These are phyloP conservation scores for Diuraphis noxia DNA, from an alignment of 1,140 invertebrate species.

Conservation along the genomic window DNA sequence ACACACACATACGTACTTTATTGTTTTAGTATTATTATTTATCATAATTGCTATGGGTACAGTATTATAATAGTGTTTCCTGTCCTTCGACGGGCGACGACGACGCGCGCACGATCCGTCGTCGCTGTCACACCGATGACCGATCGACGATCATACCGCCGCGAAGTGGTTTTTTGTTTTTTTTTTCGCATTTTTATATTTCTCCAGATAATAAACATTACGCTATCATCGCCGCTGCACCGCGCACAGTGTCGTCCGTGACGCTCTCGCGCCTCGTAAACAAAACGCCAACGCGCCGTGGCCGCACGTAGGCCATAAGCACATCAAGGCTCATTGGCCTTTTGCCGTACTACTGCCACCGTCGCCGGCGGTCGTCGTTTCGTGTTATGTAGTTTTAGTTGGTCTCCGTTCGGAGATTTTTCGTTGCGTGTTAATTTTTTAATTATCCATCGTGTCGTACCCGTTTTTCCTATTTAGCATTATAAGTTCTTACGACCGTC, in stretches of 20 bases:
- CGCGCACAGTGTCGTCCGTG: neutral
- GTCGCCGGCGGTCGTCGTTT: neutral
- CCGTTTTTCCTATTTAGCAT: neutral
- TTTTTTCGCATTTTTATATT: neutral
- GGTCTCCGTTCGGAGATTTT: neutral
- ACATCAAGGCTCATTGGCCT: neutral
- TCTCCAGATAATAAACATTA: neutral
- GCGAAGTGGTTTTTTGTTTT: neutral
- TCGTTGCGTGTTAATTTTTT: neutral
- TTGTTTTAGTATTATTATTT: neutral
- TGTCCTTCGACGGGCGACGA: neutral
- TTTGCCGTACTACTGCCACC: neutral
- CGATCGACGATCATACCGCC: neutral
- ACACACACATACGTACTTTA: neutral
- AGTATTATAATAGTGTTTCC: neutral
- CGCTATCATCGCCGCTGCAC: neutral
- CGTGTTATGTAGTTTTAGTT: neutral
- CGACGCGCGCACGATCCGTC: neutral
- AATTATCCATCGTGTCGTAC: neutral
- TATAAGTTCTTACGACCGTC: neutral
- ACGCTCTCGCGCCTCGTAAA: neutral
- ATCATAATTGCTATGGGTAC: neutral
- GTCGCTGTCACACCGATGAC: neutral
- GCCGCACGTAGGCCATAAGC: neutral
- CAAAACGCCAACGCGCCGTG: slow-evolving; percentile 6